A percentile compares a stretch with the other conserved stretches of the same genome.
Conservation (phyloP, 2,113 vertebrate species). For the Deroptyus accipitrinus region DNA sequence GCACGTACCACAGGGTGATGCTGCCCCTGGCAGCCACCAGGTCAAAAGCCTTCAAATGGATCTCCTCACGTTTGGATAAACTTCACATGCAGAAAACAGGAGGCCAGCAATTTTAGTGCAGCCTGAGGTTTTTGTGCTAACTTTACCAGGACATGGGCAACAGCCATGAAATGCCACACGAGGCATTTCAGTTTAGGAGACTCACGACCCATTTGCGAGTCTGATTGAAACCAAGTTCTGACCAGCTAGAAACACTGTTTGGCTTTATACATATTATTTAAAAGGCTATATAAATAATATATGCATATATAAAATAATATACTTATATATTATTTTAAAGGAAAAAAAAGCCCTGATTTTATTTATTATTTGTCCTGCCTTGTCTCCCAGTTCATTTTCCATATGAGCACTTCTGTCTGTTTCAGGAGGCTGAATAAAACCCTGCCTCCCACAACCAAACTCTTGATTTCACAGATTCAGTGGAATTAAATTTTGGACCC, state of each 20-base stretch:
- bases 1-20: accelerated
- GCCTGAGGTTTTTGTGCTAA: neutral
- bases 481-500: neutral
- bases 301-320: neutral
- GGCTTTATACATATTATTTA: neutral
- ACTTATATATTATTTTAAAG: neutral
- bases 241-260: neutral
- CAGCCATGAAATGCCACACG: neutral
- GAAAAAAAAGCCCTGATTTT: neutral
- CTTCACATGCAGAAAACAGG: neutral
- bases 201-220: neutral
- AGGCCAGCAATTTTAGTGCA: neutral
- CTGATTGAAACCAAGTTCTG: neutral
- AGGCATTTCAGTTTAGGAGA: neutral
- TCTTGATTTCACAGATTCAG: neutral
- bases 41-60: neutral
- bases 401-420: neutral
- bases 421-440: neutral
- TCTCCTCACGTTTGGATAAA: neutral
- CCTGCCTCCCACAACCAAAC: neutral
- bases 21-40: neutral
- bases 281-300: neutral
- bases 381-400: neutral
- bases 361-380: neutral
- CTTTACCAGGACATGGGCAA: neutral